phyloP scores from a whole-genome alignment of 2,113 vertebrate genomes.

The Chamaea fasciata region DNA sequence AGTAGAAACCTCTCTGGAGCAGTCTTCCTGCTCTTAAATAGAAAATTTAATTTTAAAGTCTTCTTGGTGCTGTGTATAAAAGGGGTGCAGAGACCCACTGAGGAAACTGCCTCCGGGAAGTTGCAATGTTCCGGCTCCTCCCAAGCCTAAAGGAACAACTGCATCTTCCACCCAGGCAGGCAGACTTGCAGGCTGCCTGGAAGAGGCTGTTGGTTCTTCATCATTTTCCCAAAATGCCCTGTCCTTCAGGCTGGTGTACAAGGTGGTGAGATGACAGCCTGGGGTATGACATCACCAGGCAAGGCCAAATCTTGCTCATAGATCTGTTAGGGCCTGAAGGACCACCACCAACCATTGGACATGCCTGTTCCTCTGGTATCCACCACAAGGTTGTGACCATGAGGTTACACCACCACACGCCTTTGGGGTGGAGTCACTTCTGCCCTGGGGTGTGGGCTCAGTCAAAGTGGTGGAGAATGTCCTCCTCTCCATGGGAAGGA shows the following conservation, averaged over 20 bases:
- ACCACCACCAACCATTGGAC: accelerated
- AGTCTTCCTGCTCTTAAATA: background rate
- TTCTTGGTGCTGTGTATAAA: background rate
- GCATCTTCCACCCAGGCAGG: background rate
- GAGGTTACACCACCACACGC: background rate
- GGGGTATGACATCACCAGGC: background rate
- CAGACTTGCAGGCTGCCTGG: background rate
- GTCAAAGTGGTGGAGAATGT: background rate
- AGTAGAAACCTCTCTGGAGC: background rate
- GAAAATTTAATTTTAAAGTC: background rate
- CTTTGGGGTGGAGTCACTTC: background rate
- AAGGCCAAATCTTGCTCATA: background rate
- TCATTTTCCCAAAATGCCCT: background rate
- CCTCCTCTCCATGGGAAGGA: background rate
- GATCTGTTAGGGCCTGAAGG: background rate
- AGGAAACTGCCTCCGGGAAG: background rate
- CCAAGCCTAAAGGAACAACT: background rate
- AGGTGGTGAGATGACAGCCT: background rate
- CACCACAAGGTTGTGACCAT: background rate
- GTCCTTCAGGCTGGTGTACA: background rate
- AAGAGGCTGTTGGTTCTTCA: background rate
- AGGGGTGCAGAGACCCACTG: background rate
- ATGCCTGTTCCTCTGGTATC: background rate
- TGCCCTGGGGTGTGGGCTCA: background rate
- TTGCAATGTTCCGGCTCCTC: background rate